These are phyloP conservation scores for Shinisaurus crocodilurus DNA, from an alignment of 2,113 vertebrate species.

Conservation along the genomic window DNA sequence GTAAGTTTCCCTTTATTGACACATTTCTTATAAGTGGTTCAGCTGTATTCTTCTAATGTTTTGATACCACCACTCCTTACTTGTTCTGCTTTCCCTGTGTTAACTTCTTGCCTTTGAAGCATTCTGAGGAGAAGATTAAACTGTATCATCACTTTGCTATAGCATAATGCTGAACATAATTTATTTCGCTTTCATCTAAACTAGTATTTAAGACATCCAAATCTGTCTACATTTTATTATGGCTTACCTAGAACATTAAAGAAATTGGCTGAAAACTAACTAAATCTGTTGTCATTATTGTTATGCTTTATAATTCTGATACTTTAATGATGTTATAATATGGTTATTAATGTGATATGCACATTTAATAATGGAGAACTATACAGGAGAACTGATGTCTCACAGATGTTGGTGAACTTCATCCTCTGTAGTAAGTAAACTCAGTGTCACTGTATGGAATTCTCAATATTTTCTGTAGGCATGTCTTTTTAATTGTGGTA, in stretches of 20 bases:
- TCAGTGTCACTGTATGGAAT: neutral
- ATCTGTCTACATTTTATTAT: neutral
- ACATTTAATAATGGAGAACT: neutral
- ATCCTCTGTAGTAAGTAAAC: neutral
- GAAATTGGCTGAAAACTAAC: neutral
- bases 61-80: neutral
- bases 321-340: neutral
- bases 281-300: neutral
- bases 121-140: constrained; percentile 5
- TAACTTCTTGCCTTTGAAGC: constrained; percentile 16
- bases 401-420: neutral
- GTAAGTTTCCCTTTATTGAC: constrained; percentile 77
- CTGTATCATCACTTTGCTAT: neutral
- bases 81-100: neutral
- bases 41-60: neutral
- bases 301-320: neutral
- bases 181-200: constrained; percentile 2
- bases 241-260: neutral
- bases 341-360: neutral
- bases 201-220: neutral
- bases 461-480: neutral
- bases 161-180: neutral
- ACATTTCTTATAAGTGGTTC: neutral
- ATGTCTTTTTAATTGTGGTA: neutral
- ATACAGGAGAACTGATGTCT: neutral